phyloP scores from a whole-genome alignment of 2,113 vertebrate species.

The Takifugu flavidus region DNA sequence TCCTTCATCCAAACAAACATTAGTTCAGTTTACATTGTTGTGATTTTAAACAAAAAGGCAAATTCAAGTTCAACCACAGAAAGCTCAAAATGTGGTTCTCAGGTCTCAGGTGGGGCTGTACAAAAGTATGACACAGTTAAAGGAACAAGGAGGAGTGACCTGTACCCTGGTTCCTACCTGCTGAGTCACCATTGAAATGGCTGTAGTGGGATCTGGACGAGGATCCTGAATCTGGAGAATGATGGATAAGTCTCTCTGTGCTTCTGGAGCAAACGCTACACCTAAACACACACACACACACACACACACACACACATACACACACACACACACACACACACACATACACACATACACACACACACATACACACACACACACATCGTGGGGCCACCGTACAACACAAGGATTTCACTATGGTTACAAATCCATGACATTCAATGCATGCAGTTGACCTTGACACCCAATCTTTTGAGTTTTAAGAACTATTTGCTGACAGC shows the following conservation, averaged over 20 bases:
- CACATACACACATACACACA: conserved; percentile 65
- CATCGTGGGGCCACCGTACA: background rate
- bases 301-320: conserved; percentile 64
- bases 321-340: conserved; percentile 29
- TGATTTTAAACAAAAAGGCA: background rate
- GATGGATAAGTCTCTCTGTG: conserved; percentile 70
- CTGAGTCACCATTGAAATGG: conserved; percentile 54
- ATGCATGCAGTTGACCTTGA: conserved; percentile 11
- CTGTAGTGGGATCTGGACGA: conserved; percentile 64
- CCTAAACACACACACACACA: conserved; percentile 53
- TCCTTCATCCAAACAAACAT: background rate
- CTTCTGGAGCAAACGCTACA: conserved; percentile 79
- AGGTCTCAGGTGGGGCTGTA: too few relatives aligned
- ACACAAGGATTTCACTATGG: conserved; percentile 8
- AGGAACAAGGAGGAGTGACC: background rate
- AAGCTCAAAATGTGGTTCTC: too few relatives aligned
- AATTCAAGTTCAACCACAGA: too few relatives aligned
- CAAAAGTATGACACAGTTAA: too few relatives aligned
- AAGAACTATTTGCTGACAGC: conserved; percentile 11
- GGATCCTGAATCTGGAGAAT: conserved; percentile 56
- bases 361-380: conserved; percentile 24
- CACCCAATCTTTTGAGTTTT: conserved; percentile 8
- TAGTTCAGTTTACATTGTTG: background rate
- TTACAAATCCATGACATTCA: conserved; percentile 13
- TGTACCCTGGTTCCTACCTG: conserved; percentile 53